Evolutionary conservation across 1,140 invertebrate species (phyloP), one percentile per base, ranked within the genome.

Genomic region (Trichomalopsis sarcophagae): DNA sequence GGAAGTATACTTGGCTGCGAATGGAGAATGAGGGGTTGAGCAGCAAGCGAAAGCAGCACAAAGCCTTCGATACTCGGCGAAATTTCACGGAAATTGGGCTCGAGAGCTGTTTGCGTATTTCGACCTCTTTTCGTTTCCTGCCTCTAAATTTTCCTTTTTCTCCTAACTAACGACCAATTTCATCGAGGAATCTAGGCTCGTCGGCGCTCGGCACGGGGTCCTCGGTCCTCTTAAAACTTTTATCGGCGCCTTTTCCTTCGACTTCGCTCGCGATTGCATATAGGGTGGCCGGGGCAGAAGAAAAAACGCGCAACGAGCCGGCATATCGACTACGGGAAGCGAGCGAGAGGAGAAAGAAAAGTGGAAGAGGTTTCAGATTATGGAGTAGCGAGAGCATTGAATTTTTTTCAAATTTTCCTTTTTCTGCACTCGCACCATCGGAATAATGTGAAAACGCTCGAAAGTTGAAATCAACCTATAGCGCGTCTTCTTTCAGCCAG

Each of bases 11-110:
- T 11, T 4, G 17, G 33, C 33, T 6, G 36, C 5, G 36, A 44
- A 75, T 21, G 13, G n/a, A 36, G 76, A 36, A 36, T 36, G 33
- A 78, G 86, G 13, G 5, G 21, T 21, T 62, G 55, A n/a, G 17
- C 81, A 83, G 44, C 68, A 82, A 84, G 84, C 68, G 55, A 84
- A 77, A 75, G 68, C 73, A 81, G 78, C 75, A 87, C 73, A 73
- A 87, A 87, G 82, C 73, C 75, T 66, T 86, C 79, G 84, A 82
- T 84, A 82, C 84, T 84, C 75, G 47, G 84, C 77, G 62, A 69
- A 71, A 80, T 87, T 84, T 68, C 44, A 40, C 30, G 27, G 82
- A 87, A 88, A 88, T 87, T 84, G 77, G 50, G 78, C 81, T 86
- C 23, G 47, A 75, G 82, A 79, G 86, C 27, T 27, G 69, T 73